phyloP scores from a whole-genome alignment of 1,140 invertebrate genomes.

The Drosophila ambigua region DNA sequence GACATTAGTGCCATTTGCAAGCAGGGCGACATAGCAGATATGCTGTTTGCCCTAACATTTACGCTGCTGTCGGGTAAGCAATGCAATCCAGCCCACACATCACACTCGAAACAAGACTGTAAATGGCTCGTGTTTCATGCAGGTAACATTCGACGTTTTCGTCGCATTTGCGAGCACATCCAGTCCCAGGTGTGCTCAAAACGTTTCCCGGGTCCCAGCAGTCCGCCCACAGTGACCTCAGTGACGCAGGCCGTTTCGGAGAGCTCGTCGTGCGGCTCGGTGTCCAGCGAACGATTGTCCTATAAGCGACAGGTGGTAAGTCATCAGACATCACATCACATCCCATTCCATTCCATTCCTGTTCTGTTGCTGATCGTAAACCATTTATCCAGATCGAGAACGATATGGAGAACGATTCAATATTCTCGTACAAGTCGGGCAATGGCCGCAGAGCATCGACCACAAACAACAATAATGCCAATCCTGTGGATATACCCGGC shows the following conservation, averaged over 20 bases:
- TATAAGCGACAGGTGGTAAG: conserved; percentile 83
- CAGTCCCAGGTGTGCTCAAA: conserved; percentile 92
- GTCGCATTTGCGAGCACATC: conserved; percentile 97
- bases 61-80: conserved; percentile 95
- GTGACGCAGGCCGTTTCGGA: conserved; percentile 85
- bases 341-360: no score
- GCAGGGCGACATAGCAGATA: conserved; percentile 90
- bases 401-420: conserved; percentile 86
- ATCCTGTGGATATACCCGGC: conserved; percentile 84
- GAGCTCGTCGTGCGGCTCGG: conserved; percentile 92
- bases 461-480: conserved; percentile 87
- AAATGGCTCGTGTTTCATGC: background rate
- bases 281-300: conserved; percentile 89
- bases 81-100: background rate
- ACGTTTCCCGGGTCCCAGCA: conserved; percentile 85
- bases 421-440: conserved; percentile 86
- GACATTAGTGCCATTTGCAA: conserved; percentile 90
- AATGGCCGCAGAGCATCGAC: conserved; percentile 86
- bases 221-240: conserved; percentile 88
- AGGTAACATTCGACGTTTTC: conserved; percentile 96
- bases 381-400: conserved; percentile 85
- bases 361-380: background rate
- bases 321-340: conserved; percentile 40
- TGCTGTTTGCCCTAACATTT: conserved; percentile 97
- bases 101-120: background rate